Evolutionary conservation across 64 coral and sea anemone species (phyloP), one percentile per base, ranked within the genome.

Genomic region (Anthopleura sola): DNA sequence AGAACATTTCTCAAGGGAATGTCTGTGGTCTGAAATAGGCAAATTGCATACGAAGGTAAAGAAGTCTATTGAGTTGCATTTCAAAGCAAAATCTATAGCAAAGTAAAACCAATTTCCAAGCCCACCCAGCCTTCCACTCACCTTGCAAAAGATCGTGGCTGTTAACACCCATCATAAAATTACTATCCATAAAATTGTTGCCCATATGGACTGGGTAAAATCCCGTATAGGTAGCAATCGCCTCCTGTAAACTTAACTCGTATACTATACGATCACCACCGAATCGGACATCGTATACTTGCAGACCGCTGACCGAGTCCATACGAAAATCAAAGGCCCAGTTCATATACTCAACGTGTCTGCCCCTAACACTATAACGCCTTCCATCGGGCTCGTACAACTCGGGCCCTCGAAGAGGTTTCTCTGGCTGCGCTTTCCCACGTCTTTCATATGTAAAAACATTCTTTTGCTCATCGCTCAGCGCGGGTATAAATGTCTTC

Each of bases 281-380:
- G 26, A 75, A 89, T 21, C 69, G 60, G 5, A 89, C 74, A 37
- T 89, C 88, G 36, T 89, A 89, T 20, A 89, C 68, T 37, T 89
- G 88, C 26, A 89, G 54, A 1, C 88, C 88, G 50, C 32, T 84
- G 37, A 54, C 24, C 6, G 88, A n/a, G n/a, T 89, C 88, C 33
- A 90, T 53, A 32, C 88, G 83, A 24, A 90, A 90, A 49, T 90
- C 71, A 57, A 90, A 90, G 13, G 88, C 68, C 88, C 88, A 90
- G 6, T 74, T 85, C 88, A 90, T 90, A 82, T 90, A 90, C 23
- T 29, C 84, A 47, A 90, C 18, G 33, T 90, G 88, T 29, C 82
- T 64, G 21, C 82, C 82, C 9, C 48, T 54, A 3, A 90, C 88
- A 46, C 36, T 46, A 29, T 90, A 90, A 14, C 88, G 82, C n/a